Percentiles rank a stretch among this genome's conserved stretches.
These are phyloP conservation scores for Lepus timidus DNA, from an alignment of 2,113 vertebrate species.

Conservation along the genomic window DNA sequence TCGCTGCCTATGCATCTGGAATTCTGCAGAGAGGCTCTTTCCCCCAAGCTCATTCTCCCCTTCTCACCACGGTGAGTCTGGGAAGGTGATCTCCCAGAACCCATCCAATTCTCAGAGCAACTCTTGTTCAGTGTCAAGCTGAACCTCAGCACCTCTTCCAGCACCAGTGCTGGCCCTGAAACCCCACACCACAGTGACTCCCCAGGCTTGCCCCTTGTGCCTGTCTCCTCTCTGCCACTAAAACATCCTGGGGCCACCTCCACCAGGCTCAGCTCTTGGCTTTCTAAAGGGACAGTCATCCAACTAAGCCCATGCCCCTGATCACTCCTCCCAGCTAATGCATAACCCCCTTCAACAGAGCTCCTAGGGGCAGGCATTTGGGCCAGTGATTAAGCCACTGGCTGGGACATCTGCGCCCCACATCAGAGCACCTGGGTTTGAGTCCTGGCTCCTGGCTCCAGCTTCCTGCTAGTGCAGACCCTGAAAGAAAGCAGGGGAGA, in stretches of 20 bases:
- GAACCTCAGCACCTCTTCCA: neutral
- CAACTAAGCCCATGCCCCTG: neutral
- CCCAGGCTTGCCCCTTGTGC: too few relatives aligned
- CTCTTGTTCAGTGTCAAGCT: neutral
- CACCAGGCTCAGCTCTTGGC: neutral
- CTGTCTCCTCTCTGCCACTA: neutral
- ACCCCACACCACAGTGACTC: neutral
- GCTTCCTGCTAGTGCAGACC: too few relatives aligned
- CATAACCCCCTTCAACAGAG: neutral
- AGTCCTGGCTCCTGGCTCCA: too few relatives aligned
- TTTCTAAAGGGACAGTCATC: neutral
- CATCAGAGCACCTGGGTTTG: too few relatives aligned
- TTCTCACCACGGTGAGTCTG: neutral
- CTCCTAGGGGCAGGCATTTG: neutral
- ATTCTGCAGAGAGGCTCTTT: neutral
- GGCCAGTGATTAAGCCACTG: too few relatives aligned
- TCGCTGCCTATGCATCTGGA: fast-evolving
- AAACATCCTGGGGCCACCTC: neutral
- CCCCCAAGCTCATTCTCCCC: too few relatives aligned
- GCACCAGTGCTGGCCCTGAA: neutral
- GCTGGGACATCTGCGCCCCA: too few relatives aligned
- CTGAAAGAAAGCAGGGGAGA: too few relatives aligned
- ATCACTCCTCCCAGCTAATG: neutral
- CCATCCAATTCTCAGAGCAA: neutral
- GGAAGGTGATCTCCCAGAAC: neutral